Base-by-base conservation (phyloP, 2,888 invertebrate species). In the Acronicta alni region DNA sequence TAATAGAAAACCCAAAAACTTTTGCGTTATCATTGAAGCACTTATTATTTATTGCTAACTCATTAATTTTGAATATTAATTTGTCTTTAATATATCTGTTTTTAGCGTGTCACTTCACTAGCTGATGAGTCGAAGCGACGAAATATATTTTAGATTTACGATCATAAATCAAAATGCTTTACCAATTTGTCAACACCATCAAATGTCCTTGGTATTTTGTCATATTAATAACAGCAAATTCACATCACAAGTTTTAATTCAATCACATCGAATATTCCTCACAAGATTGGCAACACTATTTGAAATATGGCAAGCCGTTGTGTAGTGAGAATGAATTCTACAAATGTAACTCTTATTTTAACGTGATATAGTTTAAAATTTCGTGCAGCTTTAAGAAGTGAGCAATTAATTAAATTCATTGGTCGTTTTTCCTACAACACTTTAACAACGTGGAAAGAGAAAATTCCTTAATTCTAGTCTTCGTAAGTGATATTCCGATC, bases 321-420 rank as follows among this genome's bases (percentile, higher is more conserved):
- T 52, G n/a, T 68, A 48, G 41, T 48, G 59, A 48, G 44, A 35
- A 39, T 51, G 39, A 12, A 30, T 32, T 44, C 16, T n/a, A 9
- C 17, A 12, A 32, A 42, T 7, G 9, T 59, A 16, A 51, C 23
- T 41, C 56, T 44, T 74, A 43, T 15, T 10, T 12, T 17, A 8
- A 12, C 17, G 8, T 2, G 0, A 43, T 44, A 67, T 16, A 20
- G 26, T 35, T 53, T 17, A 39, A 47, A 57, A 47, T 70, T 2
- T 49, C 10, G 35, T 54, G 42, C 14, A 35, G 12, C 2, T 35
- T 8, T n/a, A 72, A 67, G 72, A 77, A 74, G n/a, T 70, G 67
- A 77, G 77, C 74, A 88, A 90, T 90, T 89, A 90, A 91, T 91
- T 88, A 89, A 91, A 88, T 81, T 80, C 82, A 76, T 78, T 86